phyloP scores from a whole-genome alignment of 1,140 invertebrate species.

The Lordiphosa clarofinis region DNA sequence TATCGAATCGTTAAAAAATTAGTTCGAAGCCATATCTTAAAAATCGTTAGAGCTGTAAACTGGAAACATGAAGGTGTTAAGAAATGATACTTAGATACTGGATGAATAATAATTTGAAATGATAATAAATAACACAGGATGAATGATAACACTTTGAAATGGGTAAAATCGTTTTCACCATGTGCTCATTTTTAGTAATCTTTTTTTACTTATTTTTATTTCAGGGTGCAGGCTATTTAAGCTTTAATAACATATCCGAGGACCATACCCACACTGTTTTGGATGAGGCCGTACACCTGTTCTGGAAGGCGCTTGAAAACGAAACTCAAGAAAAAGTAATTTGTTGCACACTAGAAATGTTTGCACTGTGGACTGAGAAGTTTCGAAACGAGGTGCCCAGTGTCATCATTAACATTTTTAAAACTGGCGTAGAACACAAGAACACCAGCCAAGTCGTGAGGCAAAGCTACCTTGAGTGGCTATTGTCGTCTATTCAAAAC shows the following conservation, averaged over 20 bases:
- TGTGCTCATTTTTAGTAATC: too few species aligned
- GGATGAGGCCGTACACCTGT: conserved; percentile 83
- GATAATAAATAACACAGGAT: too few species aligned
- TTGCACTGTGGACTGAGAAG: conserved; percentile 88
- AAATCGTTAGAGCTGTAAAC: too few species aligned
- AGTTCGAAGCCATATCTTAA: too few species aligned
- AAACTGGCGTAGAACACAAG: conserved; percentile 90
- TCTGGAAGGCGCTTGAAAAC: conserved; percentile 89
- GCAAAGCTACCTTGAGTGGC: conserved; percentile 88
- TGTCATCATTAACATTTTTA: conserved; percentile 87
- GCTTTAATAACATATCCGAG: conserved; percentile 85
- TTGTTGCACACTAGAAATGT: conserved; percentile 88
- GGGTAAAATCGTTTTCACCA: too few species aligned
- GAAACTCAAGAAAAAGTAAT: conserved; percentile 97
- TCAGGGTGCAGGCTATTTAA: conserved; percentile 90
- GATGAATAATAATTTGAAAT: too few species aligned
- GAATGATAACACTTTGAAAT: too few species aligned
- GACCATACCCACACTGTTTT: conserved; percentile 83
- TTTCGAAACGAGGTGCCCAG: conserved; percentile 85
- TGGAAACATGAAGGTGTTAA: too few species aligned
- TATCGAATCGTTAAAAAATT: too few species aligned
- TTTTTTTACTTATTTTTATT: too few species aligned
- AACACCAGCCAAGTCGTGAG: conserved; percentile 88
- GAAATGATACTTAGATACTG: too few species aligned
- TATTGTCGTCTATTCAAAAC: conserved; percentile 84